Percentiles rank a stretch among this genome's conserved stretches.
Conservation (phyloP, 2,888 invertebrate species). For the Macaria notata region DNA sequence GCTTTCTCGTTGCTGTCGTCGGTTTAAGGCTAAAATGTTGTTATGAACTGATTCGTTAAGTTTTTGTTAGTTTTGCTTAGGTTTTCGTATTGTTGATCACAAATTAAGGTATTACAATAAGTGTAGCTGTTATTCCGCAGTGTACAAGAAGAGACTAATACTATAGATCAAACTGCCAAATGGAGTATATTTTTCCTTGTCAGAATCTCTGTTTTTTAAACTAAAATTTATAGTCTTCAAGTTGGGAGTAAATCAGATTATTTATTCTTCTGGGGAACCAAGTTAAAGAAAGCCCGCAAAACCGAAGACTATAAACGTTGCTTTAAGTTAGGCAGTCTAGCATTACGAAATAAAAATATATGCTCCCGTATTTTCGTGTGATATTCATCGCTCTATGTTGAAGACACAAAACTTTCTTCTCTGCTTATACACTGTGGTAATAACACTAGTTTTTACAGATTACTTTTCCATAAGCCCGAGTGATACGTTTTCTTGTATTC, state of each 20-base stretch:
- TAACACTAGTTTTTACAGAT: conserved; percentile 12
- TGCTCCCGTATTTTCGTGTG: too few relatives aligned
- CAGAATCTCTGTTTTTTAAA: too few relatives aligned
- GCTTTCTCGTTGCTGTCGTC: conserved; percentile 69
- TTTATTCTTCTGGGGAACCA: too few relatives aligned
- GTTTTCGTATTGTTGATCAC: conserved; percentile 36
- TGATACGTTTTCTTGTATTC: conserved; percentile 12
- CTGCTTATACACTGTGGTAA: conserved; percentile 10
- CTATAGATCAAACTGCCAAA: too few relatives aligned
- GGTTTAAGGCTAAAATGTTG: conserved; percentile 35
- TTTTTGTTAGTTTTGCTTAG: conserved; percentile 36
- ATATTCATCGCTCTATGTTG: too few relatives aligned
- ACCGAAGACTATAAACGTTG: neutral
- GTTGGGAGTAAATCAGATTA: too few relatives aligned
- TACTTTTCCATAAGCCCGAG: conserved; percentile 8
- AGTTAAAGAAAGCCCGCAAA: neutral
- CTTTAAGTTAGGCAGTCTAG: neutral
- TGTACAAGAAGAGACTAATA: conserved; percentile 7
- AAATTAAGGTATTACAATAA: conserved; percentile 34
- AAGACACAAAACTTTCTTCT: neutral
- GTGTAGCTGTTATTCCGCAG: conserved; percentile 16
- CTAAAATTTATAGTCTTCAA: too few relatives aligned
- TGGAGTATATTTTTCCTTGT: too few relatives aligned
- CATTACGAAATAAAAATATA: neutral
- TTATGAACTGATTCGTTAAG: conserved; percentile 39